Evolutionary conservation across 2,113 vertebrate genomes (phyloP), one percentile per base, ranked within the genome.

Genomic region (Podilymbus podiceps): DNA sequence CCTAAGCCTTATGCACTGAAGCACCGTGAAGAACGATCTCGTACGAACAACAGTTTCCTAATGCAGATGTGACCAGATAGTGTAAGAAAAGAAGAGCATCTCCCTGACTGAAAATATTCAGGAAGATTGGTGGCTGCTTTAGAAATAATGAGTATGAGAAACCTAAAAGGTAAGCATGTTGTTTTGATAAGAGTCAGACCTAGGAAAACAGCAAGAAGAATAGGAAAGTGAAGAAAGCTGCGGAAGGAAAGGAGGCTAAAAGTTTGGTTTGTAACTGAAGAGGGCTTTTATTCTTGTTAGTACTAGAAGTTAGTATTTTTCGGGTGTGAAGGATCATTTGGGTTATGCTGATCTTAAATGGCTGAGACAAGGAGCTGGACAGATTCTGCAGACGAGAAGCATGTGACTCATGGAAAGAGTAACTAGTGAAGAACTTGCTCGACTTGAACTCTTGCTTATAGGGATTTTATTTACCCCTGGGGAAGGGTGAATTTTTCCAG

Each of bases 401-500:
- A 25, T 76, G 67, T 97, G 96, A 95, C 89, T 97, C 95, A 96
- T 95, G 92, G 97, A 95, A 97, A 96, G 94, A 95, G 58, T 89
- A 96, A 89, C 80, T 93, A 73, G 89, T 62, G 78, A 85, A 89
- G 92, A 95, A 89, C 86, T 95, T 89, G 86, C 62, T 93, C 1
- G 6, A 90, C 83, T 93, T 92, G 89, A 92, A 91, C 89, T 94
- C 87, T 85, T 92, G 89, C 91, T 93, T 95, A 60, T 62, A 79
- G 77, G 38, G 80, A 73, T 95, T 97, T 96, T 94, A 90, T 89
- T 94, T 93, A 95, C 87, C 92, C 60, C 91, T 55, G 59, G 87
- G 95, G 95, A 85, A 95, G 58, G 73, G 73, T 78, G 86, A 94
- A 85, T 42, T 90, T 94, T 97, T 97, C 81, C 94, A 97, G 66